These are phyloP conservation scores for Lophotriccus pileatus DNA, from an alignment of 2,797 vertebrate genomes.

Conservation along the genomic window DNA sequence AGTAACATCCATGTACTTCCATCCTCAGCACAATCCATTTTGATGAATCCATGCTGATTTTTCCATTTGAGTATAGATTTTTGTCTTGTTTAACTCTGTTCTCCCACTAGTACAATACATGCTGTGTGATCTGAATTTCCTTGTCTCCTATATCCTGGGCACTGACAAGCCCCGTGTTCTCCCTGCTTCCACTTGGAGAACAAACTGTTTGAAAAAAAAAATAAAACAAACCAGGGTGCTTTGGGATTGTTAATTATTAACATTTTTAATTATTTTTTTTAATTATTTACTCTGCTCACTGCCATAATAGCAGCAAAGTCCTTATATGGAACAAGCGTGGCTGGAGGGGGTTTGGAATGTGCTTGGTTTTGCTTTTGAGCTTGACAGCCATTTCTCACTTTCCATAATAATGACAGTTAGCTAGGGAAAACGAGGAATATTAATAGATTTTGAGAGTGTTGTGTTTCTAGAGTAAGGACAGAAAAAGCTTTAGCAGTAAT, in stretches of 20 bases:
- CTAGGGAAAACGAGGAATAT: conserved; percentile 62
- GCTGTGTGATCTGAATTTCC: not conserved
- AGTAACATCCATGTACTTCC: not conserved
- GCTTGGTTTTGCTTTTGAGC: conserved; percentile 57
- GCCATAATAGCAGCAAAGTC: conserved; percentile 5
- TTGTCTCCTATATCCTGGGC: not conserved
- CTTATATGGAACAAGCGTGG: conserved; percentile 42
- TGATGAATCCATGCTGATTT: not conserved
- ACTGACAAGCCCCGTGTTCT: not conserved
- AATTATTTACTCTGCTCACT: conserved; percentile 66
- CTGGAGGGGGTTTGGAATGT: conserved; percentile 55
- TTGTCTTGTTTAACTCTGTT: not conserved
- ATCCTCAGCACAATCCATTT: not conserved
- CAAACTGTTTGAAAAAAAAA: not conserved
- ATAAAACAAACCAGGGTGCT: not conserved
- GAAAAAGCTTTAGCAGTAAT: conserved; percentile 19
- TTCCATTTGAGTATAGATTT: not conserved
- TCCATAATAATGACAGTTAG: conserved; percentile 56
- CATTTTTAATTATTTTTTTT: conserved; percentile 57
- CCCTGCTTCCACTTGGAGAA: not conserved
- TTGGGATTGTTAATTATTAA: conserved; percentile 66
- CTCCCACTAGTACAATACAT: not conserved
- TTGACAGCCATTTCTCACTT: conserved; percentile 64
- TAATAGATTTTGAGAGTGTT: conserved; percentile 51
- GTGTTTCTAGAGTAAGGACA: conserved; percentile 44